phyloP scores from a whole-genome alignment of 1,140 invertebrate genomes.

The Drosophila insularis region DNA sequence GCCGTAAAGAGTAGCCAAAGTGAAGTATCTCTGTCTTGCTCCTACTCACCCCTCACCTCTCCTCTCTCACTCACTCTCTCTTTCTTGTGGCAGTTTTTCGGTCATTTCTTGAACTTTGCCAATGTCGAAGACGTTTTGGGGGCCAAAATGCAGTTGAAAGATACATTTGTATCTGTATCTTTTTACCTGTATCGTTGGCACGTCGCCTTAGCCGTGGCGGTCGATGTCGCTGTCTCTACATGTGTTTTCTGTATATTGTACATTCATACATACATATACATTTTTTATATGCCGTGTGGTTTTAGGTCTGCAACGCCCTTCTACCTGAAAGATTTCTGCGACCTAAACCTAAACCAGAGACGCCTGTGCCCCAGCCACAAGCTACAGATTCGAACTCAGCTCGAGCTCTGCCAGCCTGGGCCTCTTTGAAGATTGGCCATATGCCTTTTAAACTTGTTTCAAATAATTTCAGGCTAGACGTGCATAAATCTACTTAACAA shows the following conservation, averaged over 20 bases:
- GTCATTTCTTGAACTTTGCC: constrained; percentile 58
- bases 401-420: constrained; percentile 10
- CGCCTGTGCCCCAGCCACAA: constrained; percentile 19
- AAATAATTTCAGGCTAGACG: constrained; percentile 79
- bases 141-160: constrained; percentile 64
- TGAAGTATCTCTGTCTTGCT: background rate
- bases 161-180: constrained; percentile 75
- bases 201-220: constrained; percentile 42
- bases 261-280: constrained; percentile 38
- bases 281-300: constrained; percentile 43
- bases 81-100: constrained; percentile 6
- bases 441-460: constrained; percentile 78
- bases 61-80: background rate
- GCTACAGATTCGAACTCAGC: constrained; percentile 3
- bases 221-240: constrained; percentile 53
- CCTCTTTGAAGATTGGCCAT: constrained; percentile 53
- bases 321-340: constrained; percentile 44
- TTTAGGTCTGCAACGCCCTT: constrained; percentile 71
- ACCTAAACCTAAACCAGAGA: constrained; percentile 9
- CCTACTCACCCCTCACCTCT: background rate
- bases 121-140: constrained; percentile 52
- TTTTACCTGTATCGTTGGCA: constrained; percentile 77
- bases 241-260: constrained; percentile 58
- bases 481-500: constrained; percentile 81
- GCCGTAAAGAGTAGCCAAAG: constrained; percentile 35